Base-by-base conservation (phyloP, 2,888 invertebrate genomes). In the Himalopsyche japonica region DNA sequence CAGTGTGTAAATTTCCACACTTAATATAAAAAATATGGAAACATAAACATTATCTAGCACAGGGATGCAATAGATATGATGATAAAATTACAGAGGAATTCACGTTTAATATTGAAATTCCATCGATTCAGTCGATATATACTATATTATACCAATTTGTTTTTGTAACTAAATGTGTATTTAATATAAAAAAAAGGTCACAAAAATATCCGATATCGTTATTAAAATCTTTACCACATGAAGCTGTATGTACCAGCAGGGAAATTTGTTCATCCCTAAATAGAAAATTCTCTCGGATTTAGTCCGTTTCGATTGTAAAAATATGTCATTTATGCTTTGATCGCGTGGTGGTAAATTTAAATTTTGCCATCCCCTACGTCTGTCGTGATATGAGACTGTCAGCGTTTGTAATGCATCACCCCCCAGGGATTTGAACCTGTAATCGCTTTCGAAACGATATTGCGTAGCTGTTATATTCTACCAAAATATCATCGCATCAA, bases 301-400 rank as follows among this genome's bases (percentile, higher is more conserved):
- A 34, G 37, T 77, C 37, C 37, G n/a, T 32, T 32, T 77, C 77
- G 34, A 77, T 32, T 32, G 77, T 32, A 20, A 37, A 77, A 77
- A 77, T 82, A 34, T 77, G 76, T 57, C 82, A 77, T 82, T 82
- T 82, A 82, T 82, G 82, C 27, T 77, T 49, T 82, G 82, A 82
- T 82, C 77, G 82, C 79, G 79, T 82, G 82, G 79, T 82, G 82
- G 82, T 82, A 83, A 83, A 79, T 83, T 76, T 70, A 80, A 83
- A 83, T 83, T 83, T 80, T 48, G 48, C 27, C 37, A 77, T 77
- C 48, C 82, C 82, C 82, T 77, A 27, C 80, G n/a, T 34, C 49
- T 48, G 82, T n/a, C 77, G 77, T 81, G 27, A 57, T 57, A 57
- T n/a, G 57, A 57, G 57, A 32, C 76, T 34, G 49, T 20, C 81